Evolutionary conservation across 2,113 vertebrate genomes (phyloP), one percentile per base, ranked within the genome.

Genomic region (Mellivora capensis): DNA sequence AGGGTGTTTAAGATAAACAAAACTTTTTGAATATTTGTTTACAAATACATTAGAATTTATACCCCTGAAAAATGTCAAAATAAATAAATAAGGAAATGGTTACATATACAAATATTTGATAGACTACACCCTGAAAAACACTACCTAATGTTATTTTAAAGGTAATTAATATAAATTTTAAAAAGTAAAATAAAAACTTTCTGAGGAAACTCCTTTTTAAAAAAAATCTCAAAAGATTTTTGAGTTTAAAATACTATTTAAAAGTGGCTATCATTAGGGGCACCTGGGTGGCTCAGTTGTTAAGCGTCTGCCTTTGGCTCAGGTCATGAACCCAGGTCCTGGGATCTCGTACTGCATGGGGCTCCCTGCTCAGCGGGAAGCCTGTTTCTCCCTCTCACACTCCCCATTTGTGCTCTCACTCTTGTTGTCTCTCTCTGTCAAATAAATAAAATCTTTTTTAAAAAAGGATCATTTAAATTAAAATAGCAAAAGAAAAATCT

Each of bases 401-500:
- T 61, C 59, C 59, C 59, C 4, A 4, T 10, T 61, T 61, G 25
- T 12, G 10, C 59, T 61, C 25, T 25, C 59, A 25, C 59, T 61
- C 59, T 61, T 21, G 23, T 61, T 7, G 49, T 61, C 23, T 61
- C 23, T 61, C 59, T 61, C 59, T 61, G 9, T 61, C 59, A 61
- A 61, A 61, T 61, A 61, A 27, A 34, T 34, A 34, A 64, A 64
- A 64, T 34, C 62, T 64, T 15, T 54, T 54, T 54, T 18, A 64
- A 64, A 62, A 87, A 96, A 74, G 47, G 37, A 94, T 69, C 34
- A 20, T 85, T 91, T 93, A 96, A 90, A 93, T 71, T 91, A 84
- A 95, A 90, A 94, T 77, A 44, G 64, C 61, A 88, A 96, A 97
- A 57, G 25, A 95, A 80, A 61, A 69, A 88, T 74, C 34, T 90